Evolutionary conservation across 2,888 invertebrate species (phyloP).

Genomic region (Diaprepes abbreviatus): DNA sequence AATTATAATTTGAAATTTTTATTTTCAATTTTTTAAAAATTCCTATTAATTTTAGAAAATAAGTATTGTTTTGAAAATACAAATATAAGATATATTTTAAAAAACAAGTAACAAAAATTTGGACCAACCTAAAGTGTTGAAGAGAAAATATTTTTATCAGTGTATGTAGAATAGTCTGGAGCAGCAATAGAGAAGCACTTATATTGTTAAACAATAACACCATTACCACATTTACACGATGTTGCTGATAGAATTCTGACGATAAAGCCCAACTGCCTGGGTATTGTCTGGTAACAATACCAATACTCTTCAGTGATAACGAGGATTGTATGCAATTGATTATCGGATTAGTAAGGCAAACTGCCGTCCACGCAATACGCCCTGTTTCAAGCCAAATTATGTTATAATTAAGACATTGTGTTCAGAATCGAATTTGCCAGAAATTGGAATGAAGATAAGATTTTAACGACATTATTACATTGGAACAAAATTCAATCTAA

Average conservation of each 20-base stretch:
- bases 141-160: too few species aligned
- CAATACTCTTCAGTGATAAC: constrained; percentile 53
- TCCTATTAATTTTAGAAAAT: too few species aligned
- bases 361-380: constrained; percentile 54
- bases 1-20: too few species aligned
- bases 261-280: constrained; percentile 50
- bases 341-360: constrained; percentile 56
- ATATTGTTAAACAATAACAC: constrained; percentile 33
- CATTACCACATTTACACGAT: constrained; percentile 30
- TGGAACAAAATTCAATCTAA: neutral
- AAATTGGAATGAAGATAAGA: neutral
- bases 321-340: constrained; percentile 54
- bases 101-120: too few species aligned
- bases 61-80: too few species aligned
- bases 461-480: neutral
- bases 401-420: constrained; percentile 53
- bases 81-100: too few species aligned
- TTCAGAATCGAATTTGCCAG: constrained; percentile 21
- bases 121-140: too few species aligned
- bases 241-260: constrained; percentile 32
- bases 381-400: constrained; percentile 53
- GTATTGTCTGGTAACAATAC: constrained; percentile 55
- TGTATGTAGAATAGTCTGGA: too few species aligned
- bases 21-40: too few species aligned
- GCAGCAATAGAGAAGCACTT: too few species aligned